A percentile compares a stretch with the other conserved stretches of the same genome.
These are phyloP conservation scores for Phrynocephalus versicolor DNA, from an alignment of 2,113 vertebrate genomes.

Conservation along the genomic window DNA sequence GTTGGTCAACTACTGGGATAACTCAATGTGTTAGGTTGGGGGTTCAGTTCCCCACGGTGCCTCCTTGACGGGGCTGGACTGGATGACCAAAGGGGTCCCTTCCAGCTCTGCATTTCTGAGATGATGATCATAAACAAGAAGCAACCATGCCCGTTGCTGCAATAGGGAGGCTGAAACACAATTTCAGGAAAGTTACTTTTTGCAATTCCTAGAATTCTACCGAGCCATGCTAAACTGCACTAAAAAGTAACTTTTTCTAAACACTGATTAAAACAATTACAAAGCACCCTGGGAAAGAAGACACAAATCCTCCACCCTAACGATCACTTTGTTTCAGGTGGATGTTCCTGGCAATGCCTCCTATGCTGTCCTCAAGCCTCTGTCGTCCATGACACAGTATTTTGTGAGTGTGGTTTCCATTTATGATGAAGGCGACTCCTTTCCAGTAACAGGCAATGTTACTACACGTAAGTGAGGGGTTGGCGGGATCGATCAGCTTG, in stretches of 20 bases:
- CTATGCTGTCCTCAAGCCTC: constrained; percentile 79
- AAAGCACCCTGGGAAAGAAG: neutral
- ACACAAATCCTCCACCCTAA: neutral
- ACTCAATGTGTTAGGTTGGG: too few species aligned
- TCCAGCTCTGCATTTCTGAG: too few species aligned
- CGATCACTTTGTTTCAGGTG: constrained; percentile 65
- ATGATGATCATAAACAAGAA: too few species aligned
- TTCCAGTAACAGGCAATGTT: constrained; percentile 80
- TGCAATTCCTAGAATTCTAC: too few species aligned
- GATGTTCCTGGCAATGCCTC: constrained; percentile 80
- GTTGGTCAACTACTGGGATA: too few species aligned
- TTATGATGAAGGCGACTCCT: constrained; percentile 81
- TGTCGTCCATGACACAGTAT: constrained; percentile 88
- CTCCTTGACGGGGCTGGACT: too few species aligned
- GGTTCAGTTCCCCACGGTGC: too few species aligned
- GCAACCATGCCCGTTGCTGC: too few species aligned
- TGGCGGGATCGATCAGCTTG: neutral
- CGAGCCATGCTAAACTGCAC: too few species aligned
- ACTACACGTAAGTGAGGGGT: constrained; percentile 87
- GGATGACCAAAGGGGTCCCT: too few species aligned
- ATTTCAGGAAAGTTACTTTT: too few species aligned
- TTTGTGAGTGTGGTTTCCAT: constrained; percentile 80
- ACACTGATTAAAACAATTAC: neutral
- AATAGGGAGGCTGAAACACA: too few species aligned
- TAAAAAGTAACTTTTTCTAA: neutral